Evolutionary conservation across 2,113 vertebrate species (phyloP).

Genomic region (Planiliza haematocheilus): DNA sequence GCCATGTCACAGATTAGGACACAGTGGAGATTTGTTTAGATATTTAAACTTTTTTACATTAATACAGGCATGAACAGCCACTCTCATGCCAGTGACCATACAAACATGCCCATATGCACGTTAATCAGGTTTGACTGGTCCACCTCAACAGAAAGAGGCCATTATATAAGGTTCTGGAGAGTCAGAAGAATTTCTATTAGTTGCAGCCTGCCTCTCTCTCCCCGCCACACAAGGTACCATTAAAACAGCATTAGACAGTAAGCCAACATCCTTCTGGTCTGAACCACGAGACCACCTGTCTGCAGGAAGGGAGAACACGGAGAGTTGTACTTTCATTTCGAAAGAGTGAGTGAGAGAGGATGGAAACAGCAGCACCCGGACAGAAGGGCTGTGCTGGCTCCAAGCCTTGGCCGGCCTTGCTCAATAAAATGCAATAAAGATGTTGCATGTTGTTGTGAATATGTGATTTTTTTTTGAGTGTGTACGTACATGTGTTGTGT

Average conservation of each 20-base stretch:
- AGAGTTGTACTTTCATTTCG: slow-evolving; percentile 40
- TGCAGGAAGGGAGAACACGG: slow-evolving; percentile 57
- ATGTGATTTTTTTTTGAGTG: slow-evolving; percentile 2
- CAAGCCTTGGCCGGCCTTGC: slow-evolving; percentile 22
- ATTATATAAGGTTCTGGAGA: slow-evolving; percentile 60
- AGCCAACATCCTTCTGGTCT: slow-evolving; percentile 68
- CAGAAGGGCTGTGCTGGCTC: slow-evolving; percentile 34
- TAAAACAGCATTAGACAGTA: slow-evolving; percentile 71
- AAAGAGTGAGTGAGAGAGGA: slow-evolving; percentile 20
- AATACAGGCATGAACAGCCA: not conserved
- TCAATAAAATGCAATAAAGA: slow-evolving; percentile 59
- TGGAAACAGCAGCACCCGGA: slow-evolving; percentile 42
- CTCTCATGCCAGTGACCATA: not conserved
- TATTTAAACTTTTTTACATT: not conserved
- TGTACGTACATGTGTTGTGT: slow-evolving; percentile 10
- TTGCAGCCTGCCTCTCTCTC: slow-evolving; percentile 38
- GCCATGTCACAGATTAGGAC: not conserved
- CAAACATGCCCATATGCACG: not conserved
- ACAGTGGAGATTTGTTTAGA: slow-evolving; percentile 1
- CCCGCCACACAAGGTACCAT: slow-evolving; percentile 58
- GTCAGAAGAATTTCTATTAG: slow-evolving; percentile 60
- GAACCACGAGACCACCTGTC: slow-evolving; percentile 69
- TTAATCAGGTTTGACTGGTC: slow-evolving; percentile 60
- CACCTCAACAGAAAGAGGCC: slow-evolving; percentile 47
- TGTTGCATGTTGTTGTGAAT: slow-evolving; percentile 27